Evolutionary conservation across 2,797 vertebrate genomes (phyloP).

Genomic region (Vipera latastei): DNA sequence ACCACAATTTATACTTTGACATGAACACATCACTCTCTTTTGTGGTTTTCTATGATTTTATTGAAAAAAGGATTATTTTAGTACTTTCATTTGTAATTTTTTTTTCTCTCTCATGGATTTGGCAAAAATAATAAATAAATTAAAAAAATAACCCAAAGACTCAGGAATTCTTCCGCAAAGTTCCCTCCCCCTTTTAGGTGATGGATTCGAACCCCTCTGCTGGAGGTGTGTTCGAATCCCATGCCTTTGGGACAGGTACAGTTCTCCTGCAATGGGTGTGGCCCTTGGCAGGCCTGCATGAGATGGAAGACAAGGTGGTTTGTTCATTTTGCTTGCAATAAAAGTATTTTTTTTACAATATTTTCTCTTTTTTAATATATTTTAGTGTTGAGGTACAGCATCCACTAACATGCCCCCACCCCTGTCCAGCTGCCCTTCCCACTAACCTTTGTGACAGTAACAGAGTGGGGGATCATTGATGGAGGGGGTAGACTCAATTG

Average conservation of each 20-base stretch:
- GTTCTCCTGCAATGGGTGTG: slow-evolving; percentile 13
- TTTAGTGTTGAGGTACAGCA: slow-evolving; percentile 35
- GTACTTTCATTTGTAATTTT: slow-evolving; percentile 22
- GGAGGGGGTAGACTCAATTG: not conserved
- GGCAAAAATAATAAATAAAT: slow-evolving; percentile 40
- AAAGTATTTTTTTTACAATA: slow-evolving; percentile 12
- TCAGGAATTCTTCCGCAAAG: slow-evolving; percentile 6
- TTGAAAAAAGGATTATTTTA: slow-evolving; percentile 37
- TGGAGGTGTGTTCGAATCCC: not conserved
- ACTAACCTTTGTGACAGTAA: not conserved
- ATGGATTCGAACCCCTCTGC: not conserved
- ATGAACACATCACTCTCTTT: not conserved
- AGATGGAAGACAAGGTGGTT: slow-evolving; percentile 46
- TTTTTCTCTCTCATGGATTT: slow-evolving; percentile 24
- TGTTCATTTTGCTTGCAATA: slow-evolving; percentile 28
- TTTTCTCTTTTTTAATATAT: not conserved
- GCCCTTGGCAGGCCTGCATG: not conserved
- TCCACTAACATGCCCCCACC: slow-evolving; percentile 16
- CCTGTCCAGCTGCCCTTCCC: not conserved
- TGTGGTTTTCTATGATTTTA: slow-evolving; percentile 32
- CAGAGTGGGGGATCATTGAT: not conserved
- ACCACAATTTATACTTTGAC: not conserved
- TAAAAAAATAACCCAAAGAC: slow-evolving; percentile 22
- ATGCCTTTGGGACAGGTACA: not conserved
- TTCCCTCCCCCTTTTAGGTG: not conserved